A percentile compares a stretch with the other conserved stretches of the same genome.
phyloP scores from a whole-genome alignment of 2,797 vertebrate genomes.

The Valencia hispanica region DNA sequence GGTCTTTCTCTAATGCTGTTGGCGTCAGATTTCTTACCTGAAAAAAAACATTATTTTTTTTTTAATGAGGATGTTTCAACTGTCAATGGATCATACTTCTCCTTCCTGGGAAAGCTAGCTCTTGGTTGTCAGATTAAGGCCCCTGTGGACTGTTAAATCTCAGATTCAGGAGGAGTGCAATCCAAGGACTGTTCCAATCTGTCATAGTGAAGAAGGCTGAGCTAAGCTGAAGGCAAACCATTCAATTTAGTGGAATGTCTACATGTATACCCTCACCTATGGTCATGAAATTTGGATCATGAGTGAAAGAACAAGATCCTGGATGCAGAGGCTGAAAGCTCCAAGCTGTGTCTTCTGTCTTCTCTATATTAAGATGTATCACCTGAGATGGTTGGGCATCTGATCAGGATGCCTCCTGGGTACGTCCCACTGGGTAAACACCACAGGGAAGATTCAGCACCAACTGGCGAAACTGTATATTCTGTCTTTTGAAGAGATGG shows the following conservation, averaged over 20 bases:
- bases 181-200: neutral
- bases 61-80: neutral
- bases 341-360: neutral
- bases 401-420: neutral
- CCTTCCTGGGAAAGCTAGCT: neutral
- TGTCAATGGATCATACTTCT: neutral
- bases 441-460: neutral
- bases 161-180: neutral
- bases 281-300: neutral
- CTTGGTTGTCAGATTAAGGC: neutral
- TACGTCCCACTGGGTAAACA: neutral
- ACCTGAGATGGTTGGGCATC: neutral
- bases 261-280: neutral
- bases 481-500: neutral
- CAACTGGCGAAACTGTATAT: neutral
- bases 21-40: conserved; percentile 40
- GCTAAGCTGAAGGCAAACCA: neutral
- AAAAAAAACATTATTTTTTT: neutral
- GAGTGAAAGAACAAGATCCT: neutral
- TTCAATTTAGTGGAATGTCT: neutral
- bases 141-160: neutral
- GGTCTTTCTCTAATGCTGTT: neutral
- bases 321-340: neutral
- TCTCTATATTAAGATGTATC: neutral
- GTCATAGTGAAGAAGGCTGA: neutral